Percentiles rank a stretch among this genome's conserved stretches.
Conservation (phyloP, 2,888 invertebrate species). For the Neria commutata region DNA sequence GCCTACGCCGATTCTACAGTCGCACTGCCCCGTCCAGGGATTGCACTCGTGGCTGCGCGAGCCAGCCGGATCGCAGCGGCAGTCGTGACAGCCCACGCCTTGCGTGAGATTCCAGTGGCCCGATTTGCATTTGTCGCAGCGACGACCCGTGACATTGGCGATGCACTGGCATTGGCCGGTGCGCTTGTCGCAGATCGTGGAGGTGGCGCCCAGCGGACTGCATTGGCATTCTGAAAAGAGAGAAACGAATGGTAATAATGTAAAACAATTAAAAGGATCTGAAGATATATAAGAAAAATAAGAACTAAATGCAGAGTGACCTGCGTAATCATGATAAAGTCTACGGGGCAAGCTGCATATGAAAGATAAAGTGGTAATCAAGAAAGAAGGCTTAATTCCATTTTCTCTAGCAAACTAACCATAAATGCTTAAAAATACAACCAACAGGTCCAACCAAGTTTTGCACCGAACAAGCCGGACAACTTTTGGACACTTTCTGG, state of each 20-base stretch:
- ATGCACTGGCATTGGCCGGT: conserved; percentile 81
- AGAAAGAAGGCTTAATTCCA: no score
- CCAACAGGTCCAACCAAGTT: no score
- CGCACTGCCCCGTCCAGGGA: conserved; percentile 76
- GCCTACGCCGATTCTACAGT: conserved; percentile 77
- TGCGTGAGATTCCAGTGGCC: conserved; percentile 80
- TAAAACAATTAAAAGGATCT: no score
- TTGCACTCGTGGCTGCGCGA: conserved; percentile 74
- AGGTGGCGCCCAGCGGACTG: conserved; percentile 72
- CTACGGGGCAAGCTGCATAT: no score
- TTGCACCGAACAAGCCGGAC: no score
- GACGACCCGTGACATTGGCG: conserved; percentile 73
- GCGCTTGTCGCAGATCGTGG: conserved; percentile 75
- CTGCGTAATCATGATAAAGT: no score
- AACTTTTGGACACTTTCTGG: no score
- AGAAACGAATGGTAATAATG: conserved; percentile 17
- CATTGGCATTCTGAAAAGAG: conserved; percentile 84
- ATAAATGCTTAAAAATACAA: no score
- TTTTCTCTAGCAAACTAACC: no score
- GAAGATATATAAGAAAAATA: not conserved
- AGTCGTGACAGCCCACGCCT: conserved; percentile 79
- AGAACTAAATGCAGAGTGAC: not conserved
- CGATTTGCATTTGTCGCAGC: conserved; percentile 77
- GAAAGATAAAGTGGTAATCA: no score
- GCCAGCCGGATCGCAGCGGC: conserved; percentile 78